Evolutionary conservation across 2,113 vertebrate species (phyloP), one percentile per base, ranked within the genome.

Genomic region (Petrocephalus microphthalmus): DNA sequence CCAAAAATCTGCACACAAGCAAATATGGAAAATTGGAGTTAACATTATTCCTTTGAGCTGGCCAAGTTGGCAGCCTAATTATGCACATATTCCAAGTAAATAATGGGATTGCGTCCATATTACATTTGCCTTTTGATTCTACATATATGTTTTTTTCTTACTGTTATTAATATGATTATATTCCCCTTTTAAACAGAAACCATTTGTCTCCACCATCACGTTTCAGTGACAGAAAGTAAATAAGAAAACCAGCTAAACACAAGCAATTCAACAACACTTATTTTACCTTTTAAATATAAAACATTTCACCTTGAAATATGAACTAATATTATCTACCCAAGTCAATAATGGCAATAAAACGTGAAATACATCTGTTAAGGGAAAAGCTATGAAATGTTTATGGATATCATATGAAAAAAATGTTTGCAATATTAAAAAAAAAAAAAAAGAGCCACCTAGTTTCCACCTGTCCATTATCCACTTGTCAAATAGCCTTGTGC

Each of bases 1-100:
- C 54, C 88, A 89, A 89, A 88, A 90, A 92, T 92, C 60, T 89
- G 89, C 89, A 87, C 90, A 89, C 67, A 83, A 90, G 87, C 90
- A 91, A 88, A 87, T 92, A 90, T 94, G 94, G 93, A 95, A 95
- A 96, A 92, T 91, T 93, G 93, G 90, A 93, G 15, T 78, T 94
- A 91, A 94, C 92, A 90, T 91, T 91, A 84, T 92, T 93, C 90
- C 90, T 90, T 89, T 57, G 64, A 89, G 37, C 8, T 47, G 45
- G 92, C 94, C 94, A 95, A 94, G 90, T 92, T 95, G 94, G 95
- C 94, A 92, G 87, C 88, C 84, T 19, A 53, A 81, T 53, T 45
- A 42, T 52, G 45, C 71, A 87, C 81, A 87, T 88, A 89, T 91
- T 94, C 93, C 78, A 71, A 94, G 92, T 93, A 93, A 94, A 94